Percentiles rank a stretch among this genome's conserved stretches.
phyloP scores from a whole-genome alignment of 2,797 vertebrate species.

The Pseudochirops cupreus region DNA sequence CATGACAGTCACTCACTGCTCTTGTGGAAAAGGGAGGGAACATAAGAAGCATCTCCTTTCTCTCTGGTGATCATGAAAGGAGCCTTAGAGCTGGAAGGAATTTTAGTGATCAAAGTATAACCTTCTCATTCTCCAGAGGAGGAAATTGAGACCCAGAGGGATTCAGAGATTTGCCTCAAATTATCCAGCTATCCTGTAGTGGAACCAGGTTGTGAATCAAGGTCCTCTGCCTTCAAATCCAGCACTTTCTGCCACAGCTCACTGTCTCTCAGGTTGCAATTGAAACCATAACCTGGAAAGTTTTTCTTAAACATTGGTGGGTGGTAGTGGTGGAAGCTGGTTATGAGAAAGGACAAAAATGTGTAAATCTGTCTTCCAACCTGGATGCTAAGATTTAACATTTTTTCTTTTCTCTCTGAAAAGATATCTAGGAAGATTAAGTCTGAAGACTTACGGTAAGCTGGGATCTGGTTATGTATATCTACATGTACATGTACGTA shows the following conservation, averaged over 20 bases:
- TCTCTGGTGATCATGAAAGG: background rate
- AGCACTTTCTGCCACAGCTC: background rate
- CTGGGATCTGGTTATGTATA: background rate
- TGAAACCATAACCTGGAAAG: background rate
- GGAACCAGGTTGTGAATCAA: background rate
- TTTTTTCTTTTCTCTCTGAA: slow-evolving; percentile 54
- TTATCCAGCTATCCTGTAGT: background rate
- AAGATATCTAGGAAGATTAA: background rate
- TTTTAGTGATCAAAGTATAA: background rate
- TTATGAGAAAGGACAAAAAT: background rate
- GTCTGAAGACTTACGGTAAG: background rate
- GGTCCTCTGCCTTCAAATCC: background rate
- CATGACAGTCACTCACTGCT: background rate
- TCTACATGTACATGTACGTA: background rate
- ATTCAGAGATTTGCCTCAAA: background rate
- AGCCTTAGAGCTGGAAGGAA: background rate
- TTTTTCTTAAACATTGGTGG: background rate
- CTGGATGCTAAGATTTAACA: slow-evolving; percentile 53
- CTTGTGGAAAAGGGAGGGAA: background rate
- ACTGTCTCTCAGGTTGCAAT: background rate
- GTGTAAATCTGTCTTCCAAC: background rate
- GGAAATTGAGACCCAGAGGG: background rate
- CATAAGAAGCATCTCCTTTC: background rate
- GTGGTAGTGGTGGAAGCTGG: background rate
- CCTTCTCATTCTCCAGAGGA: background rate